Evolutionary conservation across 2,113 vertebrate genomes (phyloP).

Genomic region (Hippopotamus amphibius): DNA sequence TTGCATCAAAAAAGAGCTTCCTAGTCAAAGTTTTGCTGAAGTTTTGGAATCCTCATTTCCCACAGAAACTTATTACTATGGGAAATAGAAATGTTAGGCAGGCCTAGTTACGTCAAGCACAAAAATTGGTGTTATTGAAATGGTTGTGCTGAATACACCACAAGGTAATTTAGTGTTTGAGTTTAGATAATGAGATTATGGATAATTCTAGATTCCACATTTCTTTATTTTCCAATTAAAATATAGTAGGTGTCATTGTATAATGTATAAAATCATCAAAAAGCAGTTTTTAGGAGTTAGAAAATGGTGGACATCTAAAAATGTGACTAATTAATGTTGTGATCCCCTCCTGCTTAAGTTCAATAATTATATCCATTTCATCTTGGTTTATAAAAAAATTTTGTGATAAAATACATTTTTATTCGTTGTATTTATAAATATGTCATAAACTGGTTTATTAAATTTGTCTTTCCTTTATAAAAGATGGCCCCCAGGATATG

Average conservation of each 20-base stretch:
- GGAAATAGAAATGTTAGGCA: background rate
- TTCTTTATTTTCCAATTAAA: background rate
- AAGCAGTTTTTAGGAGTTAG: background rate
- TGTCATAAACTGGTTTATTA: background rate
- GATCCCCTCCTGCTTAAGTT: background rate
- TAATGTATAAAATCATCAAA: background rate
- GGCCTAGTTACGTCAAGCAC: conserved; percentile 14
- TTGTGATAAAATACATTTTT: background rate
- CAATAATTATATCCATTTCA: background rate
- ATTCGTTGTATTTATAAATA: background rate
- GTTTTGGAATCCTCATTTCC: conserved; percentile 51
- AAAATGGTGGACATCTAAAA: background rate
- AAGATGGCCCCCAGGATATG: background rate
- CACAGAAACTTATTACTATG: conserved; percentile 44
- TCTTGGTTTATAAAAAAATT: background rate
- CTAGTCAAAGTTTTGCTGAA: conserved; percentile 27
- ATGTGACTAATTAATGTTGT: background rate
- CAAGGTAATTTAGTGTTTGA: conserved; percentile 15
- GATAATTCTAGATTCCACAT: background rate
- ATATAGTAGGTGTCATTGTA: background rate
- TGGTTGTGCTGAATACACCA: background rate
- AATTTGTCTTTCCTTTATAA: conserved; percentile 1
- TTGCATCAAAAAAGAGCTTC: conserved; percentile 45
- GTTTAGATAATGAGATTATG: background rate
- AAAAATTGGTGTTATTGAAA: background rate